Conservation (phyloP, 2,888 invertebrate genomes). For the Cotesia congregata region DNA sequence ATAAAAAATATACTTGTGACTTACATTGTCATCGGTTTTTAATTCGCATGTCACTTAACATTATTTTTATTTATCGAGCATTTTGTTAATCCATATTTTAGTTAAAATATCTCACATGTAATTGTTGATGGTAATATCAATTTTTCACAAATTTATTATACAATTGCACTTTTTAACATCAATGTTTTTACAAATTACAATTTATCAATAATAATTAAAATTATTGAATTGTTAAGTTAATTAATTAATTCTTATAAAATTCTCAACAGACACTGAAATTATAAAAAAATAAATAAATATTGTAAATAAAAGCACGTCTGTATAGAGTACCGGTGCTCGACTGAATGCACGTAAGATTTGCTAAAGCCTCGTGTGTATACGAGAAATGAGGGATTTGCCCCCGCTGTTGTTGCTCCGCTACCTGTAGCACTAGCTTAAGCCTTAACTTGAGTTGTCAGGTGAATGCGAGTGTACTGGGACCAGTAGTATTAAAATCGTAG, state of each 20-base stretch:
- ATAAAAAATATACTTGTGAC: background rate
- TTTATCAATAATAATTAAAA: too few relatives aligned
- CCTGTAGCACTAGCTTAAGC: background rate
- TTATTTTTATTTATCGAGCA: background rate
- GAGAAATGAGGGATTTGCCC: constrained; percentile 56
- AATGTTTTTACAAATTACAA: too few relatives aligned
- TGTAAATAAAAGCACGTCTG: constrained; percentile 38
- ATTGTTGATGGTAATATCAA: background rate
- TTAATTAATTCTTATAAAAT: too few relatives aligned
- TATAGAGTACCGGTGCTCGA: constrained; percentile 63
- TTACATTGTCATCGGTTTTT: background rate
- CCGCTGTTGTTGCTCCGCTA: constrained; percentile 50
- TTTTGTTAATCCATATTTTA: background rate
- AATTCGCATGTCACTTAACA: background rate
- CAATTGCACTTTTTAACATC: background rate
- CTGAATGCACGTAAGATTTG: constrained; percentile 61
- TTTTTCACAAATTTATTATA: background rate
- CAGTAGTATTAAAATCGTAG: background rate
- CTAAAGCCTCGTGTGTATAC: constrained; percentile 49
- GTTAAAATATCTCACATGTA: background rate
- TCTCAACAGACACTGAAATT: background rate
- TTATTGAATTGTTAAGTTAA: too few relatives aligned
- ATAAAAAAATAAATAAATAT: background rate
- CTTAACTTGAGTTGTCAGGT: constrained; percentile 22
- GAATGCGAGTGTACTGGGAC: background rate